Percentiles rank a stretch among this genome's conserved stretches.
Conservation (phyloP, 2,797 vertebrate genomes). For the Dendrocincla fuliginosa region DNA sequence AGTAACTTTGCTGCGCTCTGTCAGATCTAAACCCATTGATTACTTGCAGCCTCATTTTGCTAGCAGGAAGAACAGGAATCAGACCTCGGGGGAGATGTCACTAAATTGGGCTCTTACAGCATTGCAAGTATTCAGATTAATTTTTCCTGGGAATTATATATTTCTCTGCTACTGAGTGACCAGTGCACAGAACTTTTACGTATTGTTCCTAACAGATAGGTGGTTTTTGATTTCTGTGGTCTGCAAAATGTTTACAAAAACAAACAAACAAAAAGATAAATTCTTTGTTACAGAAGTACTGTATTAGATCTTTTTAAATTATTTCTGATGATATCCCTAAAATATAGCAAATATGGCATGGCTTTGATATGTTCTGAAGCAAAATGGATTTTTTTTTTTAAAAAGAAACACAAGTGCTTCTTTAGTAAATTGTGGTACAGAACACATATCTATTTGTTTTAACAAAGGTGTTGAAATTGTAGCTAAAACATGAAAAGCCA, state of each 20-base stretch:
- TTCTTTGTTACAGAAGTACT: background rate
- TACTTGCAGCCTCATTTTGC: background rate
- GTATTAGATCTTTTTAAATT: background rate
- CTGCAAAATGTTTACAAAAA: background rate
- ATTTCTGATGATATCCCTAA: background rate
- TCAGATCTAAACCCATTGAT: background rate
- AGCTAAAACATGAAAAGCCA: background rate
- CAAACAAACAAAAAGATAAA: background rate
- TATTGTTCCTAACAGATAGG: background rate
- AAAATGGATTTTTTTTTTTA: background rate
- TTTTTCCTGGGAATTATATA: background rate
- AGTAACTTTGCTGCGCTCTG: background rate
- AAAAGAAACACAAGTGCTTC: background rate
- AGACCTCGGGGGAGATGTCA: background rate
- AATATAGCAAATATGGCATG: background rate
- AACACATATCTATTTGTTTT: background rate
- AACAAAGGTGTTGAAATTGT: background rate
- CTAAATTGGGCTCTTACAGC: background rate
- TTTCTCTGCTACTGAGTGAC: background rate
- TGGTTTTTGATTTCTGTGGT: background rate
- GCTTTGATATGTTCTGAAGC: background rate
- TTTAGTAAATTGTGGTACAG: background rate
- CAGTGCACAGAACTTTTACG: background rate
- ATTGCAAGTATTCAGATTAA: background rate
- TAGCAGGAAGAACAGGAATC: background rate